Conservation (phyloP, 2,797 vertebrate species). For the Acanthiza pusilla region DNA sequence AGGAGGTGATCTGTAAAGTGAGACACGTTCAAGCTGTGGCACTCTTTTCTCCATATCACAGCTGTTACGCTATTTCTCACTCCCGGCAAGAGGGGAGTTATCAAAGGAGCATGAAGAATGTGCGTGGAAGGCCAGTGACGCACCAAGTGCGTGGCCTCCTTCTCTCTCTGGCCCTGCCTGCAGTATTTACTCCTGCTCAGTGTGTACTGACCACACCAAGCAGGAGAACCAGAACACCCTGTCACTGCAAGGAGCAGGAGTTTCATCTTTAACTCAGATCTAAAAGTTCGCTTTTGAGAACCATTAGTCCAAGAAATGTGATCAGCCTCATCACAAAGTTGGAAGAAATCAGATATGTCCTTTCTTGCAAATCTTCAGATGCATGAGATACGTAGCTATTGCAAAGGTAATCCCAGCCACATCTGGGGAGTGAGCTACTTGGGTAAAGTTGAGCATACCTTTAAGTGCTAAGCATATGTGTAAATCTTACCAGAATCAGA, state of each 20-base stretch:
- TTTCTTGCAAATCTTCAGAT: neutral
- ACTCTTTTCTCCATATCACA: neutral
- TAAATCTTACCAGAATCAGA: neutral
- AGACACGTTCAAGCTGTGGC: neutral
- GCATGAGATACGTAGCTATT: accelerated
- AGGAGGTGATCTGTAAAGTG: neutral
- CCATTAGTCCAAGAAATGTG: neutral
- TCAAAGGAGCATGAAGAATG: neutral
- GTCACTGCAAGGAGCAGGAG: neutral
- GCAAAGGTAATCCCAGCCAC: neutral
- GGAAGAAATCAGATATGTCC: neutral
- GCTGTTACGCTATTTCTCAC: neutral
- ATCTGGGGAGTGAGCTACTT: neutral
- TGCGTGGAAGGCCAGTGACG: neutral
- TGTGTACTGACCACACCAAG: neutral
- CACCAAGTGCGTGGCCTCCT: neutral
- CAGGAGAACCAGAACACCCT: neutral
- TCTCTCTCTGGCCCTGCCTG: neutral
- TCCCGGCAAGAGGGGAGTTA: neutral
- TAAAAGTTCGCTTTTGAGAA: neutral
- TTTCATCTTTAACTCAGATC: neutral
- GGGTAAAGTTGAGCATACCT: neutral
- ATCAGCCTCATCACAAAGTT: neutral
- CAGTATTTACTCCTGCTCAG: neutral
- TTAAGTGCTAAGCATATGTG: neutral